Base-by-base conservation (phyloP, 2,888 invertebrate species). In the Siphlonurus alternatus region DNA sequence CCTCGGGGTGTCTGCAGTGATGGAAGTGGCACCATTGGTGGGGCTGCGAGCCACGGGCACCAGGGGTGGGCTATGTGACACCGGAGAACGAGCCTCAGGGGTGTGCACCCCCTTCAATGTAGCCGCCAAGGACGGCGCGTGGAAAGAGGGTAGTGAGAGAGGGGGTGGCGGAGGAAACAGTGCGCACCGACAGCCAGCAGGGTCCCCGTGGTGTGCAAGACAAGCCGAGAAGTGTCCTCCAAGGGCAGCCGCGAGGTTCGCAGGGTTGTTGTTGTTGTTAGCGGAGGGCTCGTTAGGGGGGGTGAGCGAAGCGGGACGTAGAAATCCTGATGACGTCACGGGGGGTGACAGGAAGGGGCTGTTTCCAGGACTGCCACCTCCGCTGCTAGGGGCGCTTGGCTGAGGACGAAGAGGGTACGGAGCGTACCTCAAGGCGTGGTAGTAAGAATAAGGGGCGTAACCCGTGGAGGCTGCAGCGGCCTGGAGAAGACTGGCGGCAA, bases 401-500 rank as follows among this genome's bases (percentile, higher is more conserved):
- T 54, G 69, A 66, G 59, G 69, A 64, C 61, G 70, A 67, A 51
- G 68, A 64, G 61, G 69, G 67, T 67, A 66, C 61, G 51, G 67
- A 59, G 66, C 25, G 62, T 66, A 66, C 64, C 59, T 62, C 66
- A 56, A n/a, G 59, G 65, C 63, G 61, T 65, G 25, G 53, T 61
- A 20, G 59, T 61, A 61, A 24, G 65, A 59, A 66, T 61, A 71
- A 71, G 38, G 70, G 69, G 23, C 71, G 71, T 0, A 64, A 53
- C 86, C 77, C 61, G 83, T 82, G 10, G 85, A 84, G 5, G 89
- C 89, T 25, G 74, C 73, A 0, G 92, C 91, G 0, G 95, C 94
- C 72, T 95, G 94, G 1, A 94, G 82, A 7, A 96, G 83, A 51
- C 94, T 89, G 1, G 95, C 95, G 2, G 95, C 94, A 71, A 97